Conservation (phyloP, 2,888 invertebrate genomes). For the Drosophila austrosaltans region DNA sequence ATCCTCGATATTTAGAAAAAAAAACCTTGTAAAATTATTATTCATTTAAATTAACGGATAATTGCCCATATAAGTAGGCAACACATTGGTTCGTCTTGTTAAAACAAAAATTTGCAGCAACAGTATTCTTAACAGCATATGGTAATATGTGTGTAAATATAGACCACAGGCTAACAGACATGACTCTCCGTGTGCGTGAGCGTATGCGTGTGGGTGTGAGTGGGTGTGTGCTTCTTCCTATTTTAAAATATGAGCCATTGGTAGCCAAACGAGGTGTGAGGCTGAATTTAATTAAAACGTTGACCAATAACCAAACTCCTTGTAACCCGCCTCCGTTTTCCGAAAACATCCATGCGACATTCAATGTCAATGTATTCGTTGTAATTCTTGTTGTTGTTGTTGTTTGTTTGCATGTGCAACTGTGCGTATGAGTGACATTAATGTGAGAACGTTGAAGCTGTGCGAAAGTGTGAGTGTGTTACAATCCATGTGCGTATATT, state of each 20-base stretch:
- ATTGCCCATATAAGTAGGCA: neutral
- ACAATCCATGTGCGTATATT: slow-evolving; percentile 32
- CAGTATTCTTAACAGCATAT: slow-evolving; percentile 54
- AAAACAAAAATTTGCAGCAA: slow-evolving; percentile 54
- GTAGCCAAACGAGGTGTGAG: slow-evolving; percentile 44
- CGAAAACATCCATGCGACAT: neutral
- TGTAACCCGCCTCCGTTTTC: neutral
- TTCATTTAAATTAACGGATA: neutral
- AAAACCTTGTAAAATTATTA: too few species aligned
- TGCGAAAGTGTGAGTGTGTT: slow-evolving; percentile 52
- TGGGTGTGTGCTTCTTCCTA: slow-evolving; percentile 32
- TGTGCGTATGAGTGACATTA: slow-evolving; percentile 80
- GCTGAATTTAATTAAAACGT: slow-evolving; percentile 75
- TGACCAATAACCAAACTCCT: slow-evolving; percentile 55
- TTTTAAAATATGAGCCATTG: slow-evolving; percentile 60
- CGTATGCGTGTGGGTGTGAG: neutral
- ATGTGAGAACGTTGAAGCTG: slow-evolving; percentile 66
- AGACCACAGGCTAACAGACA: slow-evolving; percentile 51
- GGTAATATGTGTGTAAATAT: slow-evolving; percentile 68
- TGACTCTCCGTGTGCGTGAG: neutral
- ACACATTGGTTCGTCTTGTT: neutral
- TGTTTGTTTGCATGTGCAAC: slow-evolving; percentile 68
- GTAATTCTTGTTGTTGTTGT: slow-evolving; percentile 9
- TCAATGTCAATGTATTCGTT: slow-evolving; percentile 24
- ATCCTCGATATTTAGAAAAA: too few species aligned